phyloP scores from a whole-genome alignment of 2,113 vertebrate genomes.

The Centropristis striata region DNA sequence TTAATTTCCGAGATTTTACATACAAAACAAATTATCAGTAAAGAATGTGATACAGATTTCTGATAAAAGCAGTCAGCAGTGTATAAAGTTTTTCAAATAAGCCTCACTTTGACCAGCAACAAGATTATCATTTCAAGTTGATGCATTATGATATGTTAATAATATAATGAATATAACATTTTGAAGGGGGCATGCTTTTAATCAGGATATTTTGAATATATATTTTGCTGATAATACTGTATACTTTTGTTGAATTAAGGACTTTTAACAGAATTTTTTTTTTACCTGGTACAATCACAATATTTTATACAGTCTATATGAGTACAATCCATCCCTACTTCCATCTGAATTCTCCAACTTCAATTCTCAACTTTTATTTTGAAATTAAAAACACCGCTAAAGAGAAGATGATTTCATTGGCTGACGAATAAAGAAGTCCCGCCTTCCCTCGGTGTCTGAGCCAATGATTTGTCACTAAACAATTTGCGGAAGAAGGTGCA shows the following conservation, averaged over 20 bases:
- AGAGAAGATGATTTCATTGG: constrained; percentile 30
- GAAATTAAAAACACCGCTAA: constrained; percentile 8
- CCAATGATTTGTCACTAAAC: constrained; percentile 39
- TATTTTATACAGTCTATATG: too few relatives aligned
- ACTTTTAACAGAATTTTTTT: too few relatives aligned
- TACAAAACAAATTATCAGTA: neutral
- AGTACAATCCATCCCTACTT: neutral
- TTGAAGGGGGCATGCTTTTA: too few relatives aligned
- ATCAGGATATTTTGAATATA: too few relatives aligned
- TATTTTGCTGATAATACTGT: neutral
- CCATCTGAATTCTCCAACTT: neutral
- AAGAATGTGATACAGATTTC: neutral
- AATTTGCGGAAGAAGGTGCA: neutral
- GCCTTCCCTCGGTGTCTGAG: neutral
- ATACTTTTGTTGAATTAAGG: neutral
- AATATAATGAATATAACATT: neutral
- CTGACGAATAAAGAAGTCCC: neutral
- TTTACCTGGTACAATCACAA: too few relatives aligned
- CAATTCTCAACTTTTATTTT: constrained; percentile 57
- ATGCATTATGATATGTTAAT: neutral
- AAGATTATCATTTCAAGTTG: neutral
- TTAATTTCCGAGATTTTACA: neutral
- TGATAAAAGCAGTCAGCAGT: neutral
- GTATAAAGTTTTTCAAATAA: neutral
- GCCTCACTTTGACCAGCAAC: neutral